Evolutionary conservation across 2,888 invertebrate genomes (phyloP).

Genomic region (Volucella inanis): DNA sequence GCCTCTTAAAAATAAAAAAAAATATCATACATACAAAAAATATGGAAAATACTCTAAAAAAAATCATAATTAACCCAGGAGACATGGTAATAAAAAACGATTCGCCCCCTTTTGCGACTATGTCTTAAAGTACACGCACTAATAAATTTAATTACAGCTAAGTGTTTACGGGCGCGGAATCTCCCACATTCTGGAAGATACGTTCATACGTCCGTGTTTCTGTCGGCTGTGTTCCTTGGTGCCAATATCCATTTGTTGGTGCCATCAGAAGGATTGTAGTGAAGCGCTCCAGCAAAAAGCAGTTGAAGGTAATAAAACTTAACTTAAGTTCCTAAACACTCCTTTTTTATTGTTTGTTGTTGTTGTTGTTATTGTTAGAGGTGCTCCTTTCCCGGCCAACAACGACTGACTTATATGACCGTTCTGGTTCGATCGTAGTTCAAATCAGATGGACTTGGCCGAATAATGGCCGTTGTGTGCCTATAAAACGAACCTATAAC

Average conservation of each 20-base stretch:
- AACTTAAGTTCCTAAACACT: conserved; percentile 57
- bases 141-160: conserved; percentile 70
- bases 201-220: neutral
- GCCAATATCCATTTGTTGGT: conserved; percentile 13
- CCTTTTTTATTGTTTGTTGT: conserved; percentile 43
- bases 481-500: conserved; percentile 30
- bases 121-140: conserved; percentile 64
- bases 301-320: conserved; percentile 50
- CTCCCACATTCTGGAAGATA: conserved; percentile 5
- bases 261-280: conserved; percentile 39
- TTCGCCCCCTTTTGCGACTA: neutral
- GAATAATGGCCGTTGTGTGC: conserved; percentile 41
- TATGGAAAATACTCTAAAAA: neutral
- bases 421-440: conserved; percentile 40
- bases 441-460: conserved; percentile 6
- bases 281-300: neutral
- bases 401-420: conserved; percentile 47
- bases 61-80: neutral
- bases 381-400: conserved; percentile 2
- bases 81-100: no score
- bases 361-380: no score
- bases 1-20: conserved; percentile 12
- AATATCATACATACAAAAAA: neutral
- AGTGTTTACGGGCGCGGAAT: conserved; percentile 59
- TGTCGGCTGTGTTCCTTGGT: neutral